Percentiles rank a stretch among this genome's conserved stretches.
phyloP scores from a whole-genome alignment of 2,888 invertebrate genomes.

The Bombylius discolor region DNA sequence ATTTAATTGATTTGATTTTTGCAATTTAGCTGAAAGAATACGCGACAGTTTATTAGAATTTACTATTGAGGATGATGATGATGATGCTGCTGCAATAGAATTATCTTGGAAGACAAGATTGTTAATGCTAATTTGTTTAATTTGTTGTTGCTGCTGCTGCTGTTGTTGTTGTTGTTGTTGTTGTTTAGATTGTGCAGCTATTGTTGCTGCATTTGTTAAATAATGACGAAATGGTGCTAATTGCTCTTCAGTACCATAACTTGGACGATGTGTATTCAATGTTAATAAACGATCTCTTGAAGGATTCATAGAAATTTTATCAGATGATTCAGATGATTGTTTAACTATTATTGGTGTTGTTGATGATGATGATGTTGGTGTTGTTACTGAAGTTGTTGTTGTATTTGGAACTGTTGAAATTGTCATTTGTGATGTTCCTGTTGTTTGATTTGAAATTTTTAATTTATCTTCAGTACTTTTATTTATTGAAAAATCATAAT shows the following conservation, averaged over 20 bases:
- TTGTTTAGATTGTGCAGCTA: background rate
- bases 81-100: background rate
- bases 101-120: conserved; percentile 15
- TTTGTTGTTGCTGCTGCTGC: conserved; percentile 2
- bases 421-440: background rate
- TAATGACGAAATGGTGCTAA: conserved; percentile 12
- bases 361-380: background rate
- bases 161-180: conserved; percentile 1
- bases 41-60: conserved; percentile 5
- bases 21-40: conserved; percentile 14
- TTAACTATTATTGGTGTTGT: background rate
- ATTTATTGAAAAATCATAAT: background rate
- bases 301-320: background rate
- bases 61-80: background rate
- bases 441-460: background rate
- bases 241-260: conserved; percentile 11
- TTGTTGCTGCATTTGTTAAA: conserved; percentile 1
- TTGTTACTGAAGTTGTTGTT: background rate
- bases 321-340: conserved; percentile 4
- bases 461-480: conserved; percentile 5
- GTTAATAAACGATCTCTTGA: conserved; percentile 7
- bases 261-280: conserved; percentile 4
- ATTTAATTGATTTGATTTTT: conserved; percentile 1
- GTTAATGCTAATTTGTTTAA: conserved; percentile 14
- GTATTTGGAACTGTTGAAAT: no score